Evolutionary conservation across 1,140 invertebrate species (phyloP).

Genomic region (Mamestra configurata): DNA sequence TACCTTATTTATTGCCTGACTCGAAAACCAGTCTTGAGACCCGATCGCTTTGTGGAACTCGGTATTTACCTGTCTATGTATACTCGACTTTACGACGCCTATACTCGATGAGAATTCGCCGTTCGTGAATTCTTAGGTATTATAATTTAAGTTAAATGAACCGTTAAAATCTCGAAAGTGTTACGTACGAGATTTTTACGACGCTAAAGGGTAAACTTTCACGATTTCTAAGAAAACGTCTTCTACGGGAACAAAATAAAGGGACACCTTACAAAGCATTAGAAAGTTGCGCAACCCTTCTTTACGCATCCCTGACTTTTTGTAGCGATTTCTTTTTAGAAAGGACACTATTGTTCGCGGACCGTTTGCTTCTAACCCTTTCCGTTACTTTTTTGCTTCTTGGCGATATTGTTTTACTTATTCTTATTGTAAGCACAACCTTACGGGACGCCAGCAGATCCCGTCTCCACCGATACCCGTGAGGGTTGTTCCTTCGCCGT

Average conservation of each 20-base stretch:
- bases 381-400: conserved; percentile 74
- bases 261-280: conserved; percentile 82
- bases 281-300: conserved; percentile 87
- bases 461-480: conserved; percentile 16
- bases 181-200: conserved; percentile 48
- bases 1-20: conserved; percentile 85
- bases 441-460: conserved; percentile 28
- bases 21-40: conserved; percentile 78
- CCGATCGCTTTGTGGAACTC: conserved; percentile 65
- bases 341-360: conserved; percentile 75
- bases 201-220: conserved; percentile 61
- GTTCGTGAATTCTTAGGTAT: conserved; percentile 40
- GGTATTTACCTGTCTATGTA: conserved; percentile 68
- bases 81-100: conserved; percentile 54
- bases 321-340: conserved; percentile 75
- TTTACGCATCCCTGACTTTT: conserved; percentile 72
- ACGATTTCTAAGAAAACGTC: conserved; percentile 77
- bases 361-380: conserved; percentile 79
- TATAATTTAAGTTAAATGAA: conserved; percentile 59
- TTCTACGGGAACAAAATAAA: conserved; percentile 65
- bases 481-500: conserved; percentile 32
- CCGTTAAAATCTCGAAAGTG: conserved; percentile 55
- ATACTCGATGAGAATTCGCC: conserved; percentile 27
- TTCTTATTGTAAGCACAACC: conserved; percentile 57
- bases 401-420: conserved; percentile 67